phyloP scores from a whole-genome alignment of 2,888 invertebrate genomes.

The Caenorhabditis angaria region DNA sequence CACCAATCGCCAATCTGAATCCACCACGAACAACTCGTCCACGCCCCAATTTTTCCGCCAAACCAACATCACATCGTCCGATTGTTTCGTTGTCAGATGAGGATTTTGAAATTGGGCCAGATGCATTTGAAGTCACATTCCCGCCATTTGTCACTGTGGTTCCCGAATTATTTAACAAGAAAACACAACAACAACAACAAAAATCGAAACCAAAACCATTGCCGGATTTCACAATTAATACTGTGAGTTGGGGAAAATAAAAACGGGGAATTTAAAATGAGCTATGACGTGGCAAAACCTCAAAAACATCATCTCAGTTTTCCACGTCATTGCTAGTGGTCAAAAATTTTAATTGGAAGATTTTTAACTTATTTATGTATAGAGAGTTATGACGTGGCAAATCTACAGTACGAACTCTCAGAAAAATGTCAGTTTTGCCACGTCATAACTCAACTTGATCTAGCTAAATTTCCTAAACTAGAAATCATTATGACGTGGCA shows the following conservation, averaged over 20 bases:
- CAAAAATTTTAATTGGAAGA: no score
- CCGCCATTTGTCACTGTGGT: conserved; percentile 67
- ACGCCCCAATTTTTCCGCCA: conserved; percentile 40
- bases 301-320: no score
- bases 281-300: no score
- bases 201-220: conserved; percentile 19
- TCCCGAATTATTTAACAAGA: conserved; percentile 53
- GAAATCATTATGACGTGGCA: no score
- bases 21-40: conserved; percentile 26
- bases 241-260: conserved; percentile 14
- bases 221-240: conserved; percentile 46
- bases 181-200: not conserved
- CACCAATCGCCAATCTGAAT: conserved; percentile 24
- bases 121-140: conserved; percentile 67
- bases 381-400: no score
- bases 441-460: no score
- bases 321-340: no score
- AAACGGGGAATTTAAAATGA: no score
- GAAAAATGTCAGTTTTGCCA: no score
- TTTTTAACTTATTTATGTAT: no score
- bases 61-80: conserved; percentile 49
- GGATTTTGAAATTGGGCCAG: conserved; percentile 67
- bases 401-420: no score
- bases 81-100: conserved; percentile 63
- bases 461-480: no score